Evolutionary conservation across 64 coral and sea anemone genomes (phyloP), one percentile per base, ranked within the genome.

Genomic region (Platygyra sinensis): DNA sequence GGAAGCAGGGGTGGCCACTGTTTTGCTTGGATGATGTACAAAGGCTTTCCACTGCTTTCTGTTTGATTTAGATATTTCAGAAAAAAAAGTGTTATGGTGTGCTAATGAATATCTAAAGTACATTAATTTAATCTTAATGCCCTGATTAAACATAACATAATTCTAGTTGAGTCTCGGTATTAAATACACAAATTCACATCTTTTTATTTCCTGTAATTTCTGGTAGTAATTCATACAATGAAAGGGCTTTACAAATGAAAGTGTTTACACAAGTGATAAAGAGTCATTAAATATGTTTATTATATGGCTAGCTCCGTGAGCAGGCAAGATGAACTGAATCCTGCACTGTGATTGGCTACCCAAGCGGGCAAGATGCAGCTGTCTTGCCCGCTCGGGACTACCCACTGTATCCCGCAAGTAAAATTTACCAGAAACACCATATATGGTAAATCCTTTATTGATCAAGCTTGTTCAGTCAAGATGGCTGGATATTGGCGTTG

Each of bases 21-120:
- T 67, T 94, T 25, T 90, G 74, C 29, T 92, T 92, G 31, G 72
- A 52, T 49, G 78, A 20, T 20, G 72, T 72, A 36, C 88, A 73
- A 65, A 98, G 82, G 33, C 79, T 90, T 74, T 98, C 93, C 74
- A 98, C 67, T 59, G 96, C 96, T 59, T 98, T 98, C 96, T 98
- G 13, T 54, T 67, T 59, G 80, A 39, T 55, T 78, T 14, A 81
- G 30, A 77, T 49, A 49, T 18, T 78, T 52, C 51, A 30, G 14
- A 51, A 80, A 60, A 80, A 29, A 27, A 80, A 69, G 33, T 36
- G 11, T 11, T 25, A 24, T 69, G n/a, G n/a, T 27, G 2, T 69
- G 65, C 22, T 69, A 69, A 69, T 25, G 65, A 69, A 27, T n/a
- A 69, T 69, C 65, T 69, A 69, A 69, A 8, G 29, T 0, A 46